Base-by-base conservation (phyloP, 2,797 vertebrate species). In the Naso thynnoides region DNA sequence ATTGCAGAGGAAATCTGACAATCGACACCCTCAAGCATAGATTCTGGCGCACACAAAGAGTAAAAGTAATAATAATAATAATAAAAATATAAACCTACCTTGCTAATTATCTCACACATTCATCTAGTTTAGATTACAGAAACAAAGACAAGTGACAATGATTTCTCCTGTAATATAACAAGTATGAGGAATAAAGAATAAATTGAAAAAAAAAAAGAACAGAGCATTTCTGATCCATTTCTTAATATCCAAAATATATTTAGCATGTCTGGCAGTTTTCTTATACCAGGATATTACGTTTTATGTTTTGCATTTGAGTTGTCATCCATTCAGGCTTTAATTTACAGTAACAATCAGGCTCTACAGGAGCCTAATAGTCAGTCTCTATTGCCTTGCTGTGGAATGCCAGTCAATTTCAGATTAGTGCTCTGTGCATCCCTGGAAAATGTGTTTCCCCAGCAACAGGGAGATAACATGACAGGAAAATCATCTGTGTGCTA, bases 391-490 rank as follows among this genome's bases (percentile, higher is more conserved):
- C 38, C 44, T 79, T 70, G 67, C 63, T 67, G 48, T 76, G 81
- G 67, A 76, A 87, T 72, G 63, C 47, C 55, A 82, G 60, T 82
- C 85, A 89, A 85, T 88, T 90, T 88, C 54, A 84, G 78, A 86
- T 83, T 70, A 81, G 55, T 74, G 67, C 75, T 70, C 44, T 53
- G 79, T 57, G 70, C 90, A 86, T 79, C 63, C 71, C 79, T 29
- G 53, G 58, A 73, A 81, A 88, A 73, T 77, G 62, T 7, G 69
- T 82, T 88, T 79, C 78, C 86, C 71, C 76, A 85, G 81, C 77
- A 89, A 86, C 84, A 45, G 70, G 19, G 63, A 80, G 82, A 87
- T 85, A 84, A 91, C 76, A 84, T 88, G 84, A 88, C 81, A 78
- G 69, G 60, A 65, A 86, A 89, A 86, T 84, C 47, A 81, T 87